These are phyloP conservation scores for Caradrina kadenii DNA, from an alignment of 2,888 invertebrate species.

Conservation along the genomic window DNA sequence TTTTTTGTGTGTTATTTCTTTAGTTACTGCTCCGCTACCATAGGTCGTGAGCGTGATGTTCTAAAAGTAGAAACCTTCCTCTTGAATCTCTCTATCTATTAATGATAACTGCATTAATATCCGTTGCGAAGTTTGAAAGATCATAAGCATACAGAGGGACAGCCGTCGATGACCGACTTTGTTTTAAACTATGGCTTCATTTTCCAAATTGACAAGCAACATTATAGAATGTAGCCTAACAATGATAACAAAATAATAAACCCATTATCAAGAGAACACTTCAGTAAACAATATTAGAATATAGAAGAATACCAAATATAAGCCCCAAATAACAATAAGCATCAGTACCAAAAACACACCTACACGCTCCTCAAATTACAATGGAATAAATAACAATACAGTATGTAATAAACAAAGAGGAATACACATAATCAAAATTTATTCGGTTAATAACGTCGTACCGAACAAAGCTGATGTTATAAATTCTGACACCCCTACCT, in stretches of 20 bases:
- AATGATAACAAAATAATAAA: constrained; percentile 6
- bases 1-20: too few species aligned
- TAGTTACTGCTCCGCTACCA: too few species aligned
- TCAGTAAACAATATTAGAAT: constrained; percentile 7
- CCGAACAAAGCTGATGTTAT: constrained; percentile 57
- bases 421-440: constrained; percentile 68
- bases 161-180: too few species aligned
- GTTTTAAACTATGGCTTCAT: too few species aligned
- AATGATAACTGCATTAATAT: too few species aligned
- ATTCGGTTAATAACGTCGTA: constrained; percentile 64
- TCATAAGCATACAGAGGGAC: too few species aligned
- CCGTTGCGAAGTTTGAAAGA: too few species aligned
- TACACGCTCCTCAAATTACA: constrained; percentile 30
- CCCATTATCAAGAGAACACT: constrained; percentile 6
- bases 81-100: too few species aligned
- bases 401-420: constrained; percentile 56
- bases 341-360: constrained; percentile 35
- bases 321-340: constrained; percentile 29
- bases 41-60: too few species aligned
- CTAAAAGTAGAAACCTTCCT: too few species aligned
- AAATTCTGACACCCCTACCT: constrained; percentile 61
- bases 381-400: constrained; percentile 41
- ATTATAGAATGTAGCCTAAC: not conserved
- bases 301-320: constrained; percentile 10
- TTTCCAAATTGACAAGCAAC: not conserved